These are phyloP conservation scores for Tribolium freemani DNA, from an alignment of 2,888 invertebrate genomes.

Conservation along the genomic window DNA sequence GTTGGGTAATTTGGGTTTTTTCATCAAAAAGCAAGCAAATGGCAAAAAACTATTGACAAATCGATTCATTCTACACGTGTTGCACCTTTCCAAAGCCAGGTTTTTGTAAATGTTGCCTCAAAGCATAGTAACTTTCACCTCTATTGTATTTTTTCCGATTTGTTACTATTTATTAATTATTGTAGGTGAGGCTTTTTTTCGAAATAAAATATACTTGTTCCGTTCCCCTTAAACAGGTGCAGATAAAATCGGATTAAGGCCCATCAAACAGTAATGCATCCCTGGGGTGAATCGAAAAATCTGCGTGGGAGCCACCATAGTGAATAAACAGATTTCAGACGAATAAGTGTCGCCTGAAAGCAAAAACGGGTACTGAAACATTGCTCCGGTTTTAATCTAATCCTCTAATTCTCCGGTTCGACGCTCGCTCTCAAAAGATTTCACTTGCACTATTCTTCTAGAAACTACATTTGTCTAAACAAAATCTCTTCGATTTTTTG, in stretches of 20 bases:
- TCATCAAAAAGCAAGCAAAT: neutral
- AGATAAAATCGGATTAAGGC: constrained; percentile 48
- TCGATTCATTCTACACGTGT: constrained; percentile 1
- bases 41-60: neutral
- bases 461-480: neutral
- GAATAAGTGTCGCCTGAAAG: constrained; percentile 51
- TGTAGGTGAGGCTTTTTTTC: neutral
- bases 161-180: neutral
- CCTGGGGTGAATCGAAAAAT: constrained; percentile 54
- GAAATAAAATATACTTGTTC: neutral
- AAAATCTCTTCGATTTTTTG: too few species aligned
- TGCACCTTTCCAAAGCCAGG: neutral
- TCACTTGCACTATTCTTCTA: neutral
- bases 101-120: neutral
- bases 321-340: constrained; percentile 64
- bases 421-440: constrained; percentile 21
- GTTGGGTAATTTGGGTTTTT: neutral
- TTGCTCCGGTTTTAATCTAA: constrained; percentile 11
- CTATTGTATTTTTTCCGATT: neutral
- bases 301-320: constrained; percentile 65
- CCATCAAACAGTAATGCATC: constrained; percentile 50
- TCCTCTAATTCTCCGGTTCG: constrained; percentile 25
- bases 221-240: constrained; percentile 45
- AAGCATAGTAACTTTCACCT: neutral
- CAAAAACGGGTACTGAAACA: constrained; percentile 48